Conservation (phyloP, 2,797 vertebrate species). For the Babyrousa celebensis region DNA sequence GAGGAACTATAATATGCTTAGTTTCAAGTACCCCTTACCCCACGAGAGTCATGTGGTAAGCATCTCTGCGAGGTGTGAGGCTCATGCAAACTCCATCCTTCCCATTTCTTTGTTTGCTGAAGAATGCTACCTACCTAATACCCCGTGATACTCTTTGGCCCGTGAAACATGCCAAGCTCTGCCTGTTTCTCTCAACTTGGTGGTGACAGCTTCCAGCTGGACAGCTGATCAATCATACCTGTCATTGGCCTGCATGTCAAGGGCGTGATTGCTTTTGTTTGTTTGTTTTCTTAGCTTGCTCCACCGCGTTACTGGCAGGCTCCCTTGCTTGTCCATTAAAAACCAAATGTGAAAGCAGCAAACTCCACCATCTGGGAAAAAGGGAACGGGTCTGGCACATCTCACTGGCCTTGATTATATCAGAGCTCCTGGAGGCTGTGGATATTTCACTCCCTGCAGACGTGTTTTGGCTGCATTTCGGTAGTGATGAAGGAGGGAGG, state of each 20-base stretch:
- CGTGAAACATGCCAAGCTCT: slow-evolving; percentile 67
- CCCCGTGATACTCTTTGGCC: slow-evolving; percentile 79
- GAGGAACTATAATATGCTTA: neutral
- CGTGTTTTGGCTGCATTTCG: slow-evolving; percentile 11
- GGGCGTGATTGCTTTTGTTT: slow-evolving; percentile 82
- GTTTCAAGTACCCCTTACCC: neutral
- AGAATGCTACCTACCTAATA: slow-evolving; percentile 62
- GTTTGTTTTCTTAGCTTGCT: slow-evolving; percentile 85
- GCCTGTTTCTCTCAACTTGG: slow-evolving; percentile 82
- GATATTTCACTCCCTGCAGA: neutral
- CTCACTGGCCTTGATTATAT: slow-evolving; percentile 68
- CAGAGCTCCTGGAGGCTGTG: slow-evolving; percentile 46
- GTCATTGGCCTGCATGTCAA: slow-evolving; percentile 71
- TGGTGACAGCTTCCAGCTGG: slow-evolving; percentile 87
- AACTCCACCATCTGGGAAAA: slow-evolving; percentile 78
- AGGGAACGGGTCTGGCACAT: slow-evolving; percentile 69
- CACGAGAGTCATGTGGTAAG: neutral
- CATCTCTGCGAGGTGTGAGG: neutral
- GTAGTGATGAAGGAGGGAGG: neutral
- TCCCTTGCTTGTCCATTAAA: slow-evolving; percentile 79
- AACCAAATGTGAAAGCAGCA: slow-evolving; percentile 75
- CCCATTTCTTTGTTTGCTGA: slow-evolving; percentile 74
- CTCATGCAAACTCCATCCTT: slow-evolving; percentile 22
- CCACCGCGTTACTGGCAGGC: slow-evolving; percentile 72
- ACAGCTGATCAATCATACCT: slow-evolving; percentile 88